Evolutionary conservation across 2,888 invertebrate species (phyloP), one percentile per base, ranked within the genome.

Genomic region (Micropterix aruncella): DNA sequence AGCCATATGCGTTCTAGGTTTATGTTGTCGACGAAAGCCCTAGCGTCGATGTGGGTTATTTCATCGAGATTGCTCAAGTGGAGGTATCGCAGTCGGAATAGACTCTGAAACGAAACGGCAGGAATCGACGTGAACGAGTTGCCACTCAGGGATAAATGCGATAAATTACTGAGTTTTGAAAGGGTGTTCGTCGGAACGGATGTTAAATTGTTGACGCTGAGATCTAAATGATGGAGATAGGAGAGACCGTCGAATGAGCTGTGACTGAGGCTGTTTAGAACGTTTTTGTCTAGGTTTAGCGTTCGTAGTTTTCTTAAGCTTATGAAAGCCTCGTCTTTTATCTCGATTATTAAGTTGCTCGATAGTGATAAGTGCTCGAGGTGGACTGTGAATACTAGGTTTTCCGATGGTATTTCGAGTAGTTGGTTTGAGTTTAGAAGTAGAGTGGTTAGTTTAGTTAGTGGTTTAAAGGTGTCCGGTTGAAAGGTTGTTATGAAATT

Each of bases 1-100:
- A 90, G 70, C 61, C 80, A 77, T 52, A 89, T 77, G 50, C 77
- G 75, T 59, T 89, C 85, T 52, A 89, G 66, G 57, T 86, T 83
- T 19, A 88, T 83, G 61, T 89, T 89, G 66, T 89, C 88, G 47
- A 84, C 83, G 60, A 89, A 88, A 43, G 88, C 83, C 60, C 86
- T 73, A 51, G 82, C 74, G 63, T 88, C 84, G 53, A 90, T 79
- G 58, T 69, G 74, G 50, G 72, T 70, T 52, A 90, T 69, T 52
- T 75, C 70, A 55, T 77, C 77, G 54, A 83, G 70, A 54, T 79
- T 74, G 62, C 79, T 79, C 56, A 90, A 67, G 59, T 80, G 81
- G 56, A 90, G 70, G 59, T 76, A 79, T 58, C 79, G 78, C 53
- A 90, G 71, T 62, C 86, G 83, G 61, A 87, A 86, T 46, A 93